A percentile compares a stretch with the other conserved stretches of the same genome.
Conservation (phyloP, 2,888 invertebrate species). For the Agriopis leucophaearia region DNA sequence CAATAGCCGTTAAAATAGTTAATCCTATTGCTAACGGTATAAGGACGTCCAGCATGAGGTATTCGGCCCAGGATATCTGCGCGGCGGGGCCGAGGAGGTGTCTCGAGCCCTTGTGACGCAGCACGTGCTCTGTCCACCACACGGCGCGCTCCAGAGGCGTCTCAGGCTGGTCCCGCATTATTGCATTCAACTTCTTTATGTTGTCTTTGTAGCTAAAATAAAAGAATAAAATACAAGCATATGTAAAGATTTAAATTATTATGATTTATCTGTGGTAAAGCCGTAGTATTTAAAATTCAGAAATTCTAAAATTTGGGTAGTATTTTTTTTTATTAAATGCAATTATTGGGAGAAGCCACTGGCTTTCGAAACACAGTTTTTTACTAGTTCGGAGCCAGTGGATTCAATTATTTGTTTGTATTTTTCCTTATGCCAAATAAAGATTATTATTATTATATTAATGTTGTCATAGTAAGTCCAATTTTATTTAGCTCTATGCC, state of each 20-base stretch:
- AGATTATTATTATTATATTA: too few relatives aligned
- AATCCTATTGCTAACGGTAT: constrained; percentile 10
- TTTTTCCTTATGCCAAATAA: too few relatives aligned
- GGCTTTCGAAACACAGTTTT: too few relatives aligned
- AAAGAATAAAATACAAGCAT: background rate
- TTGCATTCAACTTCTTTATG: constrained; percentile 39
- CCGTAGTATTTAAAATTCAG: too few relatives aligned
- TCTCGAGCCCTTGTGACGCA: constrained; percentile 52
- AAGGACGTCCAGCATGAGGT: constrained; percentile 38
- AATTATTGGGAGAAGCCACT: too few relatives aligned
- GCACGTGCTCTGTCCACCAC: constrained; percentile 57
- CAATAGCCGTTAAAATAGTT: background rate
- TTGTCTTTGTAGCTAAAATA: constrained; percentile 38
- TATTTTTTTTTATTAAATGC: too few relatives aligned
- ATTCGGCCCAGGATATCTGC: constrained; percentile 47
- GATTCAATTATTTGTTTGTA: too few relatives aligned
- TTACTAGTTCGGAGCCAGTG: too few relatives aligned
- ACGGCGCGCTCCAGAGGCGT: constrained; percentile 50
- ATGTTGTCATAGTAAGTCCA: too few relatives aligned
- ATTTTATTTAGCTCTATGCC: too few relatives aligned
- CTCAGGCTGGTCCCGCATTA: constrained; percentile 52
- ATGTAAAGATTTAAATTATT: background rate
- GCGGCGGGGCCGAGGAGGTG: constrained; percentile 52
- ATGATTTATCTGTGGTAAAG: too few relatives aligned
- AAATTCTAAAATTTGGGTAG: too few relatives aligned